A percentile compares a stretch with the other conserved stretches of the same genome.
Evolutionary conservation across 1,140 invertebrate species (phyloP).

Genomic region (Drepana arcuata): DNA sequence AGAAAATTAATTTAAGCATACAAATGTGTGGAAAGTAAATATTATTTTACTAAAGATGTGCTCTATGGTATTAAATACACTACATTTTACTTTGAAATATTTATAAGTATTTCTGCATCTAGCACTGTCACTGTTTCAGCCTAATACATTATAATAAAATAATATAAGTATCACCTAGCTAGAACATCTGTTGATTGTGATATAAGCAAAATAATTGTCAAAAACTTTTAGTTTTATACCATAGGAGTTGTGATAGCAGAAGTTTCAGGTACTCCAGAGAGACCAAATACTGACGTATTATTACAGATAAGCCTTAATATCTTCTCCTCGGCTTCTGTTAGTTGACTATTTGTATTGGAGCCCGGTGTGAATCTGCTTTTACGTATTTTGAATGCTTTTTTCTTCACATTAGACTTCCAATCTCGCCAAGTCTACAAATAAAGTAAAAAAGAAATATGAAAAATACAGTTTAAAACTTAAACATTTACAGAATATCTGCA

Average conservation of each 20-base stretch:
- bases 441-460: background rate
- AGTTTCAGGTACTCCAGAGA: constrained; percentile 30
- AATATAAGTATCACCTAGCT: too few relatives aligned
- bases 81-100: too few relatives aligned
- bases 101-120: too few relatives aligned
- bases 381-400: constrained; percentile 37
- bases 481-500: constrained; percentile 3
- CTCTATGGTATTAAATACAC: too few relatives aligned
- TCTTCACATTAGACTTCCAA: constrained; percentile 44
- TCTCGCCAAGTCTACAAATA: constrained; percentile 32
- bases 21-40: too few relatives aligned
- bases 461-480: constrained; percentile 2
- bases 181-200: too few relatives aligned
- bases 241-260: constrained; percentile 19
- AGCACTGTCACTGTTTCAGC: too few relatives aligned
- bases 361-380: constrained; percentile 32
- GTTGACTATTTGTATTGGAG: constrained; percentile 24
- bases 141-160: too few relatives aligned
- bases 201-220: constrained; percentile 1
- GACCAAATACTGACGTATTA: constrained; percentile 32
- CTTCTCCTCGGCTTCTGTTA: constrained; percentile 35
- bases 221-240: constrained; percentile 14
- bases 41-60: too few relatives aligned
- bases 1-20: too few relatives aligned
- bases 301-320: constrained; percentile 33